phyloP scores from a whole-genome alignment of 2,888 invertebrate species.

The Hymenopus coronatus region DNA sequence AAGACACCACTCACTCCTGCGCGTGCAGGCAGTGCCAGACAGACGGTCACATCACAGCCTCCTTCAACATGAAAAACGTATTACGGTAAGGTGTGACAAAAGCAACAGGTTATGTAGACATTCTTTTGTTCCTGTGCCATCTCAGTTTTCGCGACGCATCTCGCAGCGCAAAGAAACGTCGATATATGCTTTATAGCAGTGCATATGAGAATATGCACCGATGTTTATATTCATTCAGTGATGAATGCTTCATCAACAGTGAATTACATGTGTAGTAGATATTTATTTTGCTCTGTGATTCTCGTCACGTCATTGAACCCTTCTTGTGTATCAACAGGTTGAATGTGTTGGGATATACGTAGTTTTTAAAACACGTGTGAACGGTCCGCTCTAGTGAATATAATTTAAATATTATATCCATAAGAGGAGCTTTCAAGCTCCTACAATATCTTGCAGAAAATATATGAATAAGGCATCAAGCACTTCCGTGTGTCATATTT shows the following conservation, averaged over 20 bases:
- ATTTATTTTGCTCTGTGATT: neutral
- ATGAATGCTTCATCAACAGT: neutral
- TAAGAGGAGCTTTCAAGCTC: neutral
- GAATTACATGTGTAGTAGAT: neutral
- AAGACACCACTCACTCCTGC: neutral
- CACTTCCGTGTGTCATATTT: too few relatives aligned
- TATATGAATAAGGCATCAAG: too few relatives aligned
- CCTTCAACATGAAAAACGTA: neutral
- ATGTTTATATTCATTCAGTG: neutral
- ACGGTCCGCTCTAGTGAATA: neutral
- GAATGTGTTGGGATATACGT: neutral
- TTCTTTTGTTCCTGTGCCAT: neutral
- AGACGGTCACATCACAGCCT: neutral
- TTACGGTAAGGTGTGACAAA: neutral
- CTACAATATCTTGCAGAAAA: too few relatives aligned
- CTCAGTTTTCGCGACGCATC: neutral
- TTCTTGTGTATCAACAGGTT: neutral
- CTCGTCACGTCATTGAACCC: neutral
- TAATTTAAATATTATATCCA: neutral
- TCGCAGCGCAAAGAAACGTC: neutral
- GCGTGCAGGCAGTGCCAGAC: neutral
- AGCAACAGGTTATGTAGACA: neutral
- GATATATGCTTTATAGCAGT: too few relatives aligned
- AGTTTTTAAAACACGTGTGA: neutral
- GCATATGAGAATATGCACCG: neutral